These are phyloP conservation scores for Scarus forsteni DNA, from an alignment of 2,797 vertebrate genomes.

Conservation along the genomic window DNA sequence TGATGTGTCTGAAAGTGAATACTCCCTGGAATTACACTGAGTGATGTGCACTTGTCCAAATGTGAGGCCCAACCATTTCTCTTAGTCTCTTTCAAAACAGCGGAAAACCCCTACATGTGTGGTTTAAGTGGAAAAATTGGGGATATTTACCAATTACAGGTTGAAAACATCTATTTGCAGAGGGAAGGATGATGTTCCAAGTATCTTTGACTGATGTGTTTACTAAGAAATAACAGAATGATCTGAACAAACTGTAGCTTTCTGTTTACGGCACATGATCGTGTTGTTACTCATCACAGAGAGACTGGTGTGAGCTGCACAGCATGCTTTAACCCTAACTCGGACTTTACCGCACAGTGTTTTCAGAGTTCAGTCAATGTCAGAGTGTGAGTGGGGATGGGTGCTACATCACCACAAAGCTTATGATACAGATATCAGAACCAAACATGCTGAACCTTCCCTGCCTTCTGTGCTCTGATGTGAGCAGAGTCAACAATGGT, in stretches of 20 bases:
- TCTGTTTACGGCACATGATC: conserved; percentile 1
- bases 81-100: conserved; percentile 41
- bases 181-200: conserved; percentile 16
- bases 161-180: conserved; percentile 45
- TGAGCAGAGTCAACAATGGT: too few species aligned
- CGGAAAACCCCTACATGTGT: conserved; percentile 36
- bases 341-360: too few species aligned
- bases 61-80: conserved; percentile 49
- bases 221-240: conserved; percentile 7
- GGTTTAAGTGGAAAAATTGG: conserved; percentile 45
- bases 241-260: not conserved
- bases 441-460: too few species aligned
- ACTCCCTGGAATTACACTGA: conserved; percentile 25
- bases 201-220: conserved; percentile 7
- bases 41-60: conserved; percentile 31
- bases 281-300: too few species aligned
- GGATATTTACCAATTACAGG: conserved; percentile 44
- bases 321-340: too few species aligned
- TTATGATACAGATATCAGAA: too few species aligned
- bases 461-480: too few species aligned
- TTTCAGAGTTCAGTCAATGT: too few species aligned
- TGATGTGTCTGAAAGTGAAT: conserved; percentile 24
- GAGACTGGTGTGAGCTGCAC: not conserved
- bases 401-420: too few species aligned
- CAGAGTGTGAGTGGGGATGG: too few species aligned